These are phyloP conservation scores for Thysanoteuthis rhombus DNA, from an alignment of 2,888 invertebrate species.

Conservation along the genomic window DNA sequence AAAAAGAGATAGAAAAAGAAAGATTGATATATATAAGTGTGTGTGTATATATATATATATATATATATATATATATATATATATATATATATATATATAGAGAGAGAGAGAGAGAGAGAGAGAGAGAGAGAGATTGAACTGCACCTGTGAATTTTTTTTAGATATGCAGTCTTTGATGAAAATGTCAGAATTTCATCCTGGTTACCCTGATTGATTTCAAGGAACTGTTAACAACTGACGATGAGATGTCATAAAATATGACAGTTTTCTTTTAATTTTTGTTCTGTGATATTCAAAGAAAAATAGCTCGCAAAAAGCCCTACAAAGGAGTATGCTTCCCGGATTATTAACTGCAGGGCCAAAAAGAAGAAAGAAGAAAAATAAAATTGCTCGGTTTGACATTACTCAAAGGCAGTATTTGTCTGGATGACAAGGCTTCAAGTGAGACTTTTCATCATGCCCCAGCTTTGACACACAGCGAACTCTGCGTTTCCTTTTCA, in stretches of 20 bases:
- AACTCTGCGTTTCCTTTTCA: background rate
- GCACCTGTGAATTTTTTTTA: background rate
- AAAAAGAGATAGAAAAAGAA: too few relatives aligned
- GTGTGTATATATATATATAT: too few relatives aligned
- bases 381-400: background rate
- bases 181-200: background rate
- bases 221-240: background rate
- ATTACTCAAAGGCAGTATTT: background rate
- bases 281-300: background rate
- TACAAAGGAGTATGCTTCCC: background rate
- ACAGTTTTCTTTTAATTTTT: background rate
- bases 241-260: background rate
- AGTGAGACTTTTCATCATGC: background rate
- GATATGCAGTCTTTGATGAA: background rate
- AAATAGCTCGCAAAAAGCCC: background rate
- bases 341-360: background rate
- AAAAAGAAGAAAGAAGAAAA: background rate
- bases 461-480: background rate
- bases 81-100: too few relatives aligned
- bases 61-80: too few relatives aligned
- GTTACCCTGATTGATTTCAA: background rate
- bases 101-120: background rate
- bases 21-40: too few relatives aligned
- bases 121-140: background rate
- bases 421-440: background rate